A percentile compares a stretch with the other conserved stretches of the same genome.
These are phyloP conservation scores for Conchocele bisecta DNA, from an alignment of 2,888 invertebrate species.

Conservation along the genomic window DNA sequence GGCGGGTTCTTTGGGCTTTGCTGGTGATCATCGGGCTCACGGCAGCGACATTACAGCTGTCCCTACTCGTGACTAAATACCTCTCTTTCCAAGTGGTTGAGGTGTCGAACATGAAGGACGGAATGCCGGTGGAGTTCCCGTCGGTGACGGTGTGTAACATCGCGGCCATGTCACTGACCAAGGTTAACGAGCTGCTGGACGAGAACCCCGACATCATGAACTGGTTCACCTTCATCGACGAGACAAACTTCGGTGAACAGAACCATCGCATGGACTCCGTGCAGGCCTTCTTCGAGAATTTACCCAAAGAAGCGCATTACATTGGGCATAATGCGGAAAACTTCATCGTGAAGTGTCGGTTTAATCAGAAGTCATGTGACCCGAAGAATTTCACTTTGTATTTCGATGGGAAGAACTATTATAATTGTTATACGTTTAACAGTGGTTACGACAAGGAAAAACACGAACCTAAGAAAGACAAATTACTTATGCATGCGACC, in stretches of 20 bases:
- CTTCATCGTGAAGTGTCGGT: slow-evolving; percentile 75
- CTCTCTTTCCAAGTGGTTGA: slow-evolving; percentile 75
- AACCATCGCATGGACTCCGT: slow-evolving; percentile 66
- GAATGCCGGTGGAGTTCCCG: slow-evolving; percentile 78
- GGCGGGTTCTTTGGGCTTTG: slow-evolving; percentile 77
- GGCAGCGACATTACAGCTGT: slow-evolving; percentile 76
- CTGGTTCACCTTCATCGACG: slow-evolving; percentile 66
- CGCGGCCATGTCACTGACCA: slow-evolving; percentile 74
- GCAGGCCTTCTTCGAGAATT: slow-evolving; percentile 78
- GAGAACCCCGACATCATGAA: slow-evolving; percentile 51
- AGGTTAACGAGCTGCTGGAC: slow-evolving; percentile 61
- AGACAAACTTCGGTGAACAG: slow-evolving; percentile 66
- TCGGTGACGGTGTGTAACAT: slow-evolving; percentile 79
- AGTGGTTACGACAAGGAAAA: slow-evolving; percentile 60
- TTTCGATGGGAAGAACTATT: slow-evolving; percentile 78
- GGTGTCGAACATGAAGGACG: slow-evolving; percentile 76
- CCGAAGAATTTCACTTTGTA: slow-evolving; percentile 70
- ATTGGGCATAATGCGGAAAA: slow-evolving; percentile 74
- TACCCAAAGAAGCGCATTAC: slow-evolving; percentile 68
- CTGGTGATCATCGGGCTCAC: slow-evolving; percentile 78
- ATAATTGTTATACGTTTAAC: slow-evolving; percentile 80
- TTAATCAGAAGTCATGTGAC: slow-evolving; percentile 70
- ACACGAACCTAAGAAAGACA: slow-evolving; percentile 44
- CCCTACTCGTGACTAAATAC: slow-evolving; percentile 75
- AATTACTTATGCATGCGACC: slow-evolving; percentile 74